Conservation (phyloP, 2,888 invertebrate genomes). For the Branchipolynoe longqiensis region DNA sequence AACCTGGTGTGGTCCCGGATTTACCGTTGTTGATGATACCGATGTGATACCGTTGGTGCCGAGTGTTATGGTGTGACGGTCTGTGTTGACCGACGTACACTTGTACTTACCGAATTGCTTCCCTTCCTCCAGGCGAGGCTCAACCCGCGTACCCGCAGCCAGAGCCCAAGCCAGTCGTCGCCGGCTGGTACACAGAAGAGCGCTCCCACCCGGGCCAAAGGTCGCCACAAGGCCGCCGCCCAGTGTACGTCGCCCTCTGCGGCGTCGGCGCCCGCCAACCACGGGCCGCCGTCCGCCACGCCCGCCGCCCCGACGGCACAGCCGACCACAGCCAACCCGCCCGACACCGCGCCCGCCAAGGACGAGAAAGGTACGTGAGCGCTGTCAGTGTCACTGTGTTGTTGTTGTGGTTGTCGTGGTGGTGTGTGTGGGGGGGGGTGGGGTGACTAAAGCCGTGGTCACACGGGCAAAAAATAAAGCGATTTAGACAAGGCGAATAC, state of each 20-base stretch:
- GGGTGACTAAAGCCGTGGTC: too few relatives aligned
- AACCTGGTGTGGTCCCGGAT: too few relatives aligned
- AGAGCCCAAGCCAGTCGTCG: conserved; percentile 50
- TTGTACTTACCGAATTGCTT: too few relatives aligned
- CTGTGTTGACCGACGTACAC: too few relatives aligned
- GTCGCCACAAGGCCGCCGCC: neutral
- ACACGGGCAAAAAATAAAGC: too few relatives aligned
- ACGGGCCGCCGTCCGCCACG: neutral
- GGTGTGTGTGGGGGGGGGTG: too few relatives aligned
- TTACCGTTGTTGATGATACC: too few relatives aligned
- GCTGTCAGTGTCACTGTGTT: too few relatives aligned
- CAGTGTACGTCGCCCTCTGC: neutral
- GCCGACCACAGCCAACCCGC: conserved; percentile 24
- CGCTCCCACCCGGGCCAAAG: conserved; percentile 20
- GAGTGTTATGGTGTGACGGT: too few relatives aligned
- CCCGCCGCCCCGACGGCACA: neutral
- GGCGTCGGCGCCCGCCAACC: neutral
- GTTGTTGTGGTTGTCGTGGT: too few relatives aligned
- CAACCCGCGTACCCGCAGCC: conserved; percentile 6
- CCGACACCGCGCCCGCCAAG: conserved; percentile 35
- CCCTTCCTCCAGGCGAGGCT: conserved; percentile 19
- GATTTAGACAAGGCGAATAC: too few relatives aligned
- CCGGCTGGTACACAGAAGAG: neutral
- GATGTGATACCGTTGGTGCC: too few relatives aligned
- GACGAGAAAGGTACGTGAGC: conserved; percentile 41